These are phyloP conservation scores for Hydropsyche betteni DNA, from an alignment of 2,888 invertebrate species.

Conservation along the genomic window DNA sequence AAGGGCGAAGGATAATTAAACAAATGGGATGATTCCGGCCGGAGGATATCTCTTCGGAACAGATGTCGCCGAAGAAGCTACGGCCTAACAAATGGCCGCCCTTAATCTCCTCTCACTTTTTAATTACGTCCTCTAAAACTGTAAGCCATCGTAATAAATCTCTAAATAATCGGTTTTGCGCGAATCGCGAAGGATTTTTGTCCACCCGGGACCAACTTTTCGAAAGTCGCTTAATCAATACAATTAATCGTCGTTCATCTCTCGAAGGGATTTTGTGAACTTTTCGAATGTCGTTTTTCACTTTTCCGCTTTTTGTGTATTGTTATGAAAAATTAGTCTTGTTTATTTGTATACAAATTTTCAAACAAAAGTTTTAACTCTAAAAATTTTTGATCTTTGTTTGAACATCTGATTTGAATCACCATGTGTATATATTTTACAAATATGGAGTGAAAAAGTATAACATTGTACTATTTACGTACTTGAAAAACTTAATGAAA, in stretches of 20 bases:
- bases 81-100: conserved; percentile 42
- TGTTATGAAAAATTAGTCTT: too few species aligned
- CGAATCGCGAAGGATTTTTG: conserved; percentile 4
- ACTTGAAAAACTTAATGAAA: background rate
- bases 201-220: background rate
- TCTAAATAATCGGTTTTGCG: conserved; percentile 26
- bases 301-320: too few species aligned
- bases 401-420: too few species aligned
- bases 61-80: conserved; percentile 26
- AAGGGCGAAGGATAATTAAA: conserved; percentile 24
- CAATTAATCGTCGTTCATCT: conserved; percentile 14
- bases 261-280: background rate
- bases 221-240: background rate
- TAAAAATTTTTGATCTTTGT: too few species aligned
- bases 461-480: background rate
- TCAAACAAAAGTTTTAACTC: too few species aligned
- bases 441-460: background rate
- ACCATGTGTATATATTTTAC: too few species aligned
- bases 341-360: too few species aligned
- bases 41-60: conserved; percentile 21
- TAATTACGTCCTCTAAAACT: conserved; percentile 48
- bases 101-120: conserved; percentile 48
- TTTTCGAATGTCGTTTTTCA: too few species aligned
- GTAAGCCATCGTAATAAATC: conserved; percentile 24
- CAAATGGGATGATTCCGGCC: conserved; percentile 27